Base-by-base conservation (phyloP, 2,888 invertebrate genomes). In the Melanostoma mellinum region DNA sequence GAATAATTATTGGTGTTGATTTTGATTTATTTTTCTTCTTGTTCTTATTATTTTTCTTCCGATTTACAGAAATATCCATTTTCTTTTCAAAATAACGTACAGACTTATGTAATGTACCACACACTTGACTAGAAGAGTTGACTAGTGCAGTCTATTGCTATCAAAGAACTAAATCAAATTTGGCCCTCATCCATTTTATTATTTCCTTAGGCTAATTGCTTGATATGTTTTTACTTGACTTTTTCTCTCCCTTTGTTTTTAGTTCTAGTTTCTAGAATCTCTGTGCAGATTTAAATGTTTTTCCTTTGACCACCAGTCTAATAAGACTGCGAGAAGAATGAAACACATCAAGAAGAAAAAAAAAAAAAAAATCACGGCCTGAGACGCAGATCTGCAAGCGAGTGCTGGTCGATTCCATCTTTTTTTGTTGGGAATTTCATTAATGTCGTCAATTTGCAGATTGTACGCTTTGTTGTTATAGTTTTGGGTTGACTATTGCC, bases 171-270 rank as follows among this genome's bases (percentile, higher is more conserved):
- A 67, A 75, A 60, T 79, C 61, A 50, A 65, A 67, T 38, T 84
- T 84, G 84, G 84, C 84, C 74, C 40, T 79, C 55, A 44, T 79
- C 84, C 84, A 84, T 75, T 71, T 61, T 50, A n/a, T 38, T 20
- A 46, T 44, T 50, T 32, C 20, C 10, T 67, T 30, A 67, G 48
- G 52, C 30, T 79, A 61, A 68, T 69, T 68, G 72, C 67, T 56
- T 48, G 8, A 52, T 46, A 61, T 52, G 65, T 60, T 55, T 68
- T 72, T 53, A 76, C 53, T 36, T 52, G 30, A 61, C 9, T 36
- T 52, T 50, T 33, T 9, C 38, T 48, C 46, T 44, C 42, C 52
- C 42, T 30, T 53, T n/a, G 36, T 42, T 50, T 72, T 55, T 50
- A n/a, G 61, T 61, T 53, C 67, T 32, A 30, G 9, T 55, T 61